Conservation (phyloP, 1,140 invertebrate genomes). For the Brachionus calyciflorus region DNA sequence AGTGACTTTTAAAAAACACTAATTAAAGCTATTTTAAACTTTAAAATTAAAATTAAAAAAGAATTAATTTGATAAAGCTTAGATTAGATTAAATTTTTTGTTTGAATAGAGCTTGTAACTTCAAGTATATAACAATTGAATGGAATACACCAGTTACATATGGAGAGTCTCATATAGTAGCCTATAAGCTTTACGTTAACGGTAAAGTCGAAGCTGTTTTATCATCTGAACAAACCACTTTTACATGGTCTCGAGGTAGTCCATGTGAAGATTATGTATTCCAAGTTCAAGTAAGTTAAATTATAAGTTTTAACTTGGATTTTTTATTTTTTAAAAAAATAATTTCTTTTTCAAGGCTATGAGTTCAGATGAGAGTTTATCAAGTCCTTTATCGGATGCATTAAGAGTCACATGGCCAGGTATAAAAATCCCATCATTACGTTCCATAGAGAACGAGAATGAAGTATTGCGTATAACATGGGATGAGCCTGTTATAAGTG, state of each 20-base stretch:
- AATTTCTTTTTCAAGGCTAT: conserved; percentile 52
- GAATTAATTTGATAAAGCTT: not conserved
- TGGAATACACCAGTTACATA: conserved; percentile 60
- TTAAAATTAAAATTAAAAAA: not conserved
- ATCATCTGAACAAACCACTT: conserved; percentile 55
- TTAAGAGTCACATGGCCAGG: conserved; percentile 58
- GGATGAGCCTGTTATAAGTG: conserved; percentile 57
- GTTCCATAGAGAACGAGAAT: conserved; percentile 53
- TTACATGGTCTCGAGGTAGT: conserved; percentile 57
- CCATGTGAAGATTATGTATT: conserved; percentile 60
- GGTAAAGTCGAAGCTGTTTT: conserved; percentile 57
- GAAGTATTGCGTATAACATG: conserved; percentile 56
- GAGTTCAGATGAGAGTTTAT: conserved; percentile 54
- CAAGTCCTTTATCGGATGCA: conserved; percentile 59
- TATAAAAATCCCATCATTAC: conserved; percentile 52
- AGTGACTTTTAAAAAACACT: not conserved
- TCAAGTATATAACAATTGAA: conserved; percentile 60
- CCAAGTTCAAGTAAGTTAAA: conserved; percentile 56
- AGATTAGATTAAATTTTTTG: not conserved
- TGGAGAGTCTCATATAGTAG: conserved; percentile 57
- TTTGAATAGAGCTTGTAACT: conserved; percentile 57
- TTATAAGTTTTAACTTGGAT: not conserved
- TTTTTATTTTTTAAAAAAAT: not conserved
- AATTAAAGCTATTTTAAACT: not conserved
- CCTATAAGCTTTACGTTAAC: conserved; percentile 61